Base-by-base conservation (phyloP, 2,113 vertebrate species). In the Festucalex cinctus region DNA sequence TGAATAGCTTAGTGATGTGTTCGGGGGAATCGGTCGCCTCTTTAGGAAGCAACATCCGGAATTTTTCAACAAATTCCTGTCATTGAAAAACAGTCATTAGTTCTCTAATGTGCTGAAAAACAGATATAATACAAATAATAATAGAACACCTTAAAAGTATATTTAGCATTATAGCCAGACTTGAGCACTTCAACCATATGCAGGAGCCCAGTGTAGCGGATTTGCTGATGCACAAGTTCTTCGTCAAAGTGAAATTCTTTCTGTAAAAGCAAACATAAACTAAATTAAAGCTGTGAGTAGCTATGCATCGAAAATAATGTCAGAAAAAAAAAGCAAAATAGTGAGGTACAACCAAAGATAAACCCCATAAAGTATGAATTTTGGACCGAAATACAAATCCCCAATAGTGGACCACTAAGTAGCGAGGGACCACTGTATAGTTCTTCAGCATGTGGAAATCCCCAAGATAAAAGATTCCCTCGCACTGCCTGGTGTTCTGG, bases 81-180 rank as follows among this genome's bases (percentile, higher is more conserved):
- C 32, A 39, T 61, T 2, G 58, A 63, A 36, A 67, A 35, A 67
- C 24, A 84, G 28, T 8, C 19, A 1, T 36, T 48, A 49, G 28
- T 32, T n/a, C 17, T 65, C 41, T 49, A 16, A 43, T 9, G n/a
- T 8, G 26, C 20, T 17, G 12, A 6, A 26, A 41, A 41, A 3
- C 37, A 35, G 28, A 57, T 7, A 32, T 35, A 32, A 32, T 54
- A 54, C 26, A 32, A 35, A 9, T n/a, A 57, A 57, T 5, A 1
- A 65, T 0, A 12, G 9, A 65, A 49, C 32, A 99, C 97, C 95
- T 93, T 86, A 72, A 98, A 97, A 0, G 93, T 95, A 36, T 95
- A 97, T 76, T 95, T 99, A 83, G 94, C 94, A 13, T 93, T 94
- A 83, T 96, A 99, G 61, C 95, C 95, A 0, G 93, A 94, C 65